Evolutionary conservation across 1,140 invertebrate genomes (phyloP), one percentile per base, ranked within the genome.

Genomic region (Carcinoscorpius rotundicauda): DNA sequence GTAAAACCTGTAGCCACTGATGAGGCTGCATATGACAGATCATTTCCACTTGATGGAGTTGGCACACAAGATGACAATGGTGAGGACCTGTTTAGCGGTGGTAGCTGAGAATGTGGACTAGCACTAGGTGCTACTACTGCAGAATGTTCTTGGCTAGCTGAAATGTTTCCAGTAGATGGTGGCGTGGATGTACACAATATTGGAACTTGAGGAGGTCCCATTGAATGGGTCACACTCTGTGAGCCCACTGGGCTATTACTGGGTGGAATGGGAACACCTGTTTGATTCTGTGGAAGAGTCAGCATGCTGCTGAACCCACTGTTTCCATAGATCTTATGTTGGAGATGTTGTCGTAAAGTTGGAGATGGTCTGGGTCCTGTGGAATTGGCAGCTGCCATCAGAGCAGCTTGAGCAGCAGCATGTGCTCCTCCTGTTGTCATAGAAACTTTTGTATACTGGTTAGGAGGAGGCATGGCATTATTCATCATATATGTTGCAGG

Each of bases 271-370:
- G 65, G 64, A 51, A 60, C 55, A 62, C 48, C 62, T 59, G 63
- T 63, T 63, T 70, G 71, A 60, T 66, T 68, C 51, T 70, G 70
- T 65, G 70, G 67, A 57, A 66, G 81, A 51, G 48, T 29, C 29
- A 52, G 49, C 65, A 60, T 58, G 48, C 29, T 51, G 8, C 6
- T 49, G 29, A 29, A 29, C 29, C 29, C 29, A n/a, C 50, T 64
- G 29, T 64, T 62, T 8, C 64, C 60, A 59, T 70, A 71, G 49
- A 69, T 67, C 52, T 69, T 68, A 59, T 73, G 74, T 64, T 78
- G 76, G 51, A 79, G 72, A 77, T 86, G 85, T 70, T 86, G 84
- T 73, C 86, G 85, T 72, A 86, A 77, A 79, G 75, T 82, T 79
- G 70, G 66, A 58, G 67, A 66, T 49, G 67, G 66, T 62, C 66